Conservation (phyloP, 2,888 invertebrate species). For the Plemyria rubiginata region DNA sequence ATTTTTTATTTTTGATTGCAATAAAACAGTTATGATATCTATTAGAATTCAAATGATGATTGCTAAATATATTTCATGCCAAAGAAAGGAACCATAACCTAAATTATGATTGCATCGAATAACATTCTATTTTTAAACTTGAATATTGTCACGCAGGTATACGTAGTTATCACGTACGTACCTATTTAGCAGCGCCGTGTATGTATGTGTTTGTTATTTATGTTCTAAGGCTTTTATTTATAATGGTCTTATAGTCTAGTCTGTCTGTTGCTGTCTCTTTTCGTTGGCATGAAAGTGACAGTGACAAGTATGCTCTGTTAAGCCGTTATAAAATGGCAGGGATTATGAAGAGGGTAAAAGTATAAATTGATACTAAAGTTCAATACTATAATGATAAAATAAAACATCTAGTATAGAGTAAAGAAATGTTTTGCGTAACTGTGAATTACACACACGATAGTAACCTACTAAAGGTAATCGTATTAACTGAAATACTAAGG, state of each 20-base stretch:
- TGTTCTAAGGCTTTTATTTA: no score
- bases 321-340: no score
- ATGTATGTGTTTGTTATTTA: slow-evolving; percentile 18
- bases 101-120: slow-evolving; percentile 35
- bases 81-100: slow-evolving; percentile 35
- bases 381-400: no score
- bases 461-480: slow-evolving; percentile 6
- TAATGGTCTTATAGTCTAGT: no score
- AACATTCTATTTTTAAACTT: slow-evolving; percentile 22
- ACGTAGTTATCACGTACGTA: no score
- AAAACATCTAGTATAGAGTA: not conserved
- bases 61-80: slow-evolving; percentile 26
- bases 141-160: slow-evolving; percentile 26
- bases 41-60: slow-evolving; percentile 32
- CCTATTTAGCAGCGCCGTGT: slow-evolving; percentile 8
- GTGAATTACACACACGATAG: not conserved
- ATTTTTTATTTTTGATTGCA: slow-evolving; percentile 8
- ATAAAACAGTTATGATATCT: slow-evolving; percentile 24
- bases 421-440: not conserved
- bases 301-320: no score
- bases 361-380: slow-evolving; percentile 1
- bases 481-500: slow-evolving; percentile 10
- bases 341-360: no score
- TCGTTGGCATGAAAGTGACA: no score
- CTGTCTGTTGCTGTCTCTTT: no score